Percentiles rank a stretch among this genome's conserved stretches.
Conservation (phyloP, 2,888 invertebrate genomes). For the Anticlea derivata region DNA sequence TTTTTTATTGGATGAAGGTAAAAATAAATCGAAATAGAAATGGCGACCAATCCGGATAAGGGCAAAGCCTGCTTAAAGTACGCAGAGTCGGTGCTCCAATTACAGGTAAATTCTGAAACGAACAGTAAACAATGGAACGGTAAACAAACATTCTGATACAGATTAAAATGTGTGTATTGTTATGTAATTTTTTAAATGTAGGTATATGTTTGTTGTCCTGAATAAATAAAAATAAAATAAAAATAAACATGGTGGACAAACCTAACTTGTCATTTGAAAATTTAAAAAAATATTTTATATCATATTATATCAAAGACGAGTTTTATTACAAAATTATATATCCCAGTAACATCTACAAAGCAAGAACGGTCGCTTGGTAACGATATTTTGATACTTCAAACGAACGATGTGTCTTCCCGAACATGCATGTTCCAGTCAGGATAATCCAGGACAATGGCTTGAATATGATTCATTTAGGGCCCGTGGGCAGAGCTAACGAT, state of each 20-base stretch:
- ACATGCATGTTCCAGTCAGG: conserved; percentile 16
- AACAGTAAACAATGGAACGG: conserved; percentile 13
- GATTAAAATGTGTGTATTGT: too few relatives aligned
- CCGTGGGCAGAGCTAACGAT: conserved; percentile 47
- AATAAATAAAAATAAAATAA: background rate
- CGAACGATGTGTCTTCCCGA: conserved; percentile 3
- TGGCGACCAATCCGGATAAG: conserved; percentile 31
- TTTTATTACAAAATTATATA: too few relatives aligned
- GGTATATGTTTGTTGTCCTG: too few relatives aligned
- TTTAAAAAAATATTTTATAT: too few relatives aligned
- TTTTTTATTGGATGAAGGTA: conserved; percentile 27
- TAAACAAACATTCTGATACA: background rate
- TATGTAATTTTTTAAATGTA: too few relatives aligned
- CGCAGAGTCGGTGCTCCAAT: conserved; percentile 28
- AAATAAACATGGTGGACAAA: too few relatives aligned
- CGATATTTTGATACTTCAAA: conserved; percentile 5
- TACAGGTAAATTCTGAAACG: conserved; percentile 23
- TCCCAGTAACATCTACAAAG: too few relatives aligned
- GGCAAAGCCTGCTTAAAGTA: conserved; percentile 26
- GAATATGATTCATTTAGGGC: conserved; percentile 37
- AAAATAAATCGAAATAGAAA: conserved; percentile 29
- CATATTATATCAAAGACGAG: too few relatives aligned
- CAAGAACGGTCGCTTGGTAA: conserved; percentile 4
- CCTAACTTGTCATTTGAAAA: too few relatives aligned
- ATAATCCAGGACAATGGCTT: conserved; percentile 35